Percentiles rank a stretch among this genome's conserved stretches.
phyloP scores from a whole-genome alignment of 92 coral and sea anemone species.

The Actinostola sp. region DNA sequence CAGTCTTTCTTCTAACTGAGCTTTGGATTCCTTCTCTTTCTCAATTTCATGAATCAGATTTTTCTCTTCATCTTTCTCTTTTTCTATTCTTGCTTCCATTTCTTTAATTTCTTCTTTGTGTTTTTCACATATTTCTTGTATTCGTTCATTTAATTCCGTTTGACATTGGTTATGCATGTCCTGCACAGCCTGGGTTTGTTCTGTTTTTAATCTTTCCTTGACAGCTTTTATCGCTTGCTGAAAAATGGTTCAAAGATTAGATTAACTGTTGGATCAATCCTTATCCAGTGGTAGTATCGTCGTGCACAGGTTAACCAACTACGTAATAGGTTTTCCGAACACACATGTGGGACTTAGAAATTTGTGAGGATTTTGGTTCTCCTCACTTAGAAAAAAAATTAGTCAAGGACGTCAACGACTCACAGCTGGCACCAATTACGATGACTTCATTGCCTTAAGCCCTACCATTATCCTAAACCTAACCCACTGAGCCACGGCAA shows the following conservation, averaged over 20 bases:
- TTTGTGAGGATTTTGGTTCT: no score
- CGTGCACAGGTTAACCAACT: no score
- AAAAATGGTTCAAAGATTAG: not conserved
- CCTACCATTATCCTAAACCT: no score
- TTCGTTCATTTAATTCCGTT: conserved; percentile 48
- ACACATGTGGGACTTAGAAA: no score
- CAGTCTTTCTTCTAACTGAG: conserved; percentile 64
- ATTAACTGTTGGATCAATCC: not conserved
- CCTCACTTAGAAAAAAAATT: no score
- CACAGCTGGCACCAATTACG: no score
- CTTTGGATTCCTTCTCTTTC: conserved; percentile 43
- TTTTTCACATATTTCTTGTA: conserved; percentile 47
- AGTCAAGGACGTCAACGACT: no score
- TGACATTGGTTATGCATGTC: conserved; percentile 70
- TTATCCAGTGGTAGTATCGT: no score
- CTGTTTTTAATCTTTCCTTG: conserved; percentile 73
- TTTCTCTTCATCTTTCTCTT: conserved; percentile 48
- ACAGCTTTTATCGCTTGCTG: conserved; percentile 78
- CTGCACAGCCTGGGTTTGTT: conserved; percentile 56
- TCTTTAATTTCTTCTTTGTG: conserved; percentile 64
- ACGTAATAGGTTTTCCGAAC: no score
- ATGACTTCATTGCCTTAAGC: no score
- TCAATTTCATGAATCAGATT: conserved; percentile 52
- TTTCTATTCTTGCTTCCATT: conserved; percentile 54
- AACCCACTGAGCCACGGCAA: no score